Percentiles rank a stretch among this genome's conserved stretches.
phyloP scores from a whole-genome alignment of 2,113 vertebrate genomes.

The Furnarius figulus region DNA sequence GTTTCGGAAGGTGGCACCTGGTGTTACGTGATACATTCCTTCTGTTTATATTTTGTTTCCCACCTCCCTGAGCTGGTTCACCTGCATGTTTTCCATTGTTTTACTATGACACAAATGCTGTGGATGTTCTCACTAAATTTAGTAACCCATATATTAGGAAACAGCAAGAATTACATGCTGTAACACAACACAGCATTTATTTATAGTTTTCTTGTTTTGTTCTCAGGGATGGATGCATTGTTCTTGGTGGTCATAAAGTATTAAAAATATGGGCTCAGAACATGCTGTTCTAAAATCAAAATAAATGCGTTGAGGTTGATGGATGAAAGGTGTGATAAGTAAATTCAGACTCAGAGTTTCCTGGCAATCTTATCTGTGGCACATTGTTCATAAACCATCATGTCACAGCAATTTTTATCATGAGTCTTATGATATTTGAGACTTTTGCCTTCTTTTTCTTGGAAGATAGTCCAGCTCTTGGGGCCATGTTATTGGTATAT shows the following conservation, averaged over 20 bases:
- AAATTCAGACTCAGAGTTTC: not conserved
- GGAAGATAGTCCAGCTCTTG: not conserved
- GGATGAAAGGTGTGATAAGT: not conserved
- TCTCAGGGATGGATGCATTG: not conserved
- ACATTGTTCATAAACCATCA: not conserved
- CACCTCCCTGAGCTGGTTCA: not conserved
- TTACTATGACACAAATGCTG: not conserved
- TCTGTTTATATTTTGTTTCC: not conserved
- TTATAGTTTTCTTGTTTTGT: not conserved
- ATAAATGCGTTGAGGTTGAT: not conserved
- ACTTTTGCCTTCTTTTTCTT: not conserved
- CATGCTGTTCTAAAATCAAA: not conserved
- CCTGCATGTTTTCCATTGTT: slow-evolving; percentile 17
- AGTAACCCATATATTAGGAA: not conserved
- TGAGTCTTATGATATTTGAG: accelerated
- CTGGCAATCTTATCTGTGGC: not conserved
- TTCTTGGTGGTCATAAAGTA: not conserved
- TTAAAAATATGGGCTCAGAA: not conserved
- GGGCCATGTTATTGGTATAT: accelerated
- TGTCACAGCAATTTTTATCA: not conserved
- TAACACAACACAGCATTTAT: not conserved
- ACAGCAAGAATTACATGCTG: not conserved
- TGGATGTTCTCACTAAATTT: not conserved
- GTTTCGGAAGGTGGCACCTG: not conserved
- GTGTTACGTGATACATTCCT: not conserved